Evolutionary conservation across 2,797 vertebrate species (phyloP).

Genomic region (Sebastes reedi): DNA sequence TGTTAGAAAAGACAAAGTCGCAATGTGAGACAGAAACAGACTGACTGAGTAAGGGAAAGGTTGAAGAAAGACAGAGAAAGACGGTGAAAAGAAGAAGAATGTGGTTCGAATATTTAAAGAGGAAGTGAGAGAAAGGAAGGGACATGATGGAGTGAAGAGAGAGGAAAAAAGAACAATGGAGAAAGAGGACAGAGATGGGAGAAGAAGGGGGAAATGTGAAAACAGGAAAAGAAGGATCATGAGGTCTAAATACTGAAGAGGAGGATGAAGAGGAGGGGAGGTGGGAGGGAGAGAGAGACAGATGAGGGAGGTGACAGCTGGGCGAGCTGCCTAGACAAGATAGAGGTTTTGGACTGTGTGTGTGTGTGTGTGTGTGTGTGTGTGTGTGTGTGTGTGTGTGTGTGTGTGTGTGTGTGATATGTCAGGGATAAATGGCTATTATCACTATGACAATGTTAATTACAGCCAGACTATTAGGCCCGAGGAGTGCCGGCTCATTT

Average conservation of each 20-base stretch:
- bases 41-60: neutral
- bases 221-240: slow-evolving; percentile 21
- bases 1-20: neutral
- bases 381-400: slow-evolving; percentile 7
- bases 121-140: neutral
- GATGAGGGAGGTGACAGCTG: slow-evolving; percentile 63
- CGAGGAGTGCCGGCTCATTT: slow-evolving; percentile 70
- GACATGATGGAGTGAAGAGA: neutral
- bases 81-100: neutral
- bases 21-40: neutral
- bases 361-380: slow-evolving; percentile 14
- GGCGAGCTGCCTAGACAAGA: slow-evolving; percentile 66
- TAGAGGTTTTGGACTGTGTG: slow-evolving; percentile 48
- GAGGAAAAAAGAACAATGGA: neutral
- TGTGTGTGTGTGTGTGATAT: slow-evolving; percentile 56
- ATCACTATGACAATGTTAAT: slow-evolving; percentile 94
- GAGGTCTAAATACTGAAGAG: slow-evolving; percentile 40
- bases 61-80: neutral
- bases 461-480: slow-evolving; percentile 89
- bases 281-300: slow-evolving; percentile 24
- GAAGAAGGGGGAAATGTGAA: neutral
- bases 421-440: slow-evolving; percentile 88
- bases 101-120: slow-evolving; percentile 1
- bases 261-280: slow-evolving; percentile 10
- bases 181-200: neutral